phyloP scores from a whole-genome alignment of 92 coral and sea anemone species.

The Actinostola sp. region DNA sequence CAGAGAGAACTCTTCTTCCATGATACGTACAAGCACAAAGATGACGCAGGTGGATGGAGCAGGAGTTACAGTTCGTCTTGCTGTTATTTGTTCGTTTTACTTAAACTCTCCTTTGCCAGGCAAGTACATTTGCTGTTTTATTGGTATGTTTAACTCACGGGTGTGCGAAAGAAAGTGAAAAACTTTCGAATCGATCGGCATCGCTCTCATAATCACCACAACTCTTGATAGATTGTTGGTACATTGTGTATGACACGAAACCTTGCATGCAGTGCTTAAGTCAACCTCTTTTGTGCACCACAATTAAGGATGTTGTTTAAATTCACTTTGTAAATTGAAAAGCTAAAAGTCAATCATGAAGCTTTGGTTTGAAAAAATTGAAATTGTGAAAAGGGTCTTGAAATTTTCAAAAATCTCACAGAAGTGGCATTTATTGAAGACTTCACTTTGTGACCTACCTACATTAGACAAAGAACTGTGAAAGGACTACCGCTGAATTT shows the following conservation, averaged over 20 bases:
- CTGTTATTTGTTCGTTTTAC: not conserved
- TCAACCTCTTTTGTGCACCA: not conserved
- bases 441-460: not conserved
- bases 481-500: not conserved
- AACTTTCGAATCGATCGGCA: no score
- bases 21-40: slow-evolving; percentile 12
- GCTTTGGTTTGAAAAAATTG: no score
- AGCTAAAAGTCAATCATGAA: no score
- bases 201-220: no score
- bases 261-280: no score
- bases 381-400: no score
- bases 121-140: not conserved
- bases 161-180: no score
- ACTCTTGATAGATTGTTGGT: no score
- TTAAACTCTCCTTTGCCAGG: not conserved
- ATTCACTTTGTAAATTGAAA: not conserved
- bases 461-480: slow-evolving; percentile 3
- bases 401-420: no score
- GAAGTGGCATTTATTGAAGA: no score
- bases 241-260: no score
- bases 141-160: no score
- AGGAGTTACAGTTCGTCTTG: slow-evolving; percentile 7
- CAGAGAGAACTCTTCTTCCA: slow-evolving; percentile 7
- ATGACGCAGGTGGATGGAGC: slow-evolving; percentile 15
- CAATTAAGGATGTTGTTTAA: not conserved